Conservation (phyloP, 2,888 invertebrate species). For the Zootermopsis nevadensis region DNA sequence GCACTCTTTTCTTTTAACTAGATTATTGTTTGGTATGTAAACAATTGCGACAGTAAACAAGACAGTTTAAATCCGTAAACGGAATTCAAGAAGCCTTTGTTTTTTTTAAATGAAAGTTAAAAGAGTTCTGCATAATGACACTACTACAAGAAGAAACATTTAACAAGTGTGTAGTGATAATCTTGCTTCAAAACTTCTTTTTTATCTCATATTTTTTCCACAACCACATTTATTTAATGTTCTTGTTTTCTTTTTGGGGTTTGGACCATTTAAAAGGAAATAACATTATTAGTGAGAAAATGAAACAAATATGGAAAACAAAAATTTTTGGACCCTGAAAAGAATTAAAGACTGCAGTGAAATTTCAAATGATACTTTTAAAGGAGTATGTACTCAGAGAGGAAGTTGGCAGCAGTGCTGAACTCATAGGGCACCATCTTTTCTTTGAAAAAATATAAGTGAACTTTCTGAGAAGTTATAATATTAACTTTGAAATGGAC, state of each 20-base stretch:
- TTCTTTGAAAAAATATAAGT: constrained; percentile 40
- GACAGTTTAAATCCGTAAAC: constrained; percentile 30
- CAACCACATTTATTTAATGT: constrained; percentile 45
- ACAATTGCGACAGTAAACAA: constrained; percentile 4
- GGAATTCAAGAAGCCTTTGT: constrained; percentile 30
- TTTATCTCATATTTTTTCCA: constrained; percentile 45
- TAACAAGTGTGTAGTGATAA: constrained; percentile 39
- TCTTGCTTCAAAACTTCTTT: constrained; percentile 44
- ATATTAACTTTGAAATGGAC: constrained; percentile 50
- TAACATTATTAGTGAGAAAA: constrained; percentile 41
- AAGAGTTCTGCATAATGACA: constrained; percentile 28
- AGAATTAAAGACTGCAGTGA: constrained; percentile 49
- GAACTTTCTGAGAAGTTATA: constrained; percentile 49
- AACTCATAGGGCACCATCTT: constrained; percentile 41
- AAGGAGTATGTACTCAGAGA: constrained; percentile 23
- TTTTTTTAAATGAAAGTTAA: constrained; percentile 34
- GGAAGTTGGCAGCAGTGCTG: constrained; percentile 38
- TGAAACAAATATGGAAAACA: constrained; percentile 35
- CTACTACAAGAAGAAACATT: constrained; percentile 24
- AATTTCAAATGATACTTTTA: constrained; percentile 39
- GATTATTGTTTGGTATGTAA: constrained; percentile 22
- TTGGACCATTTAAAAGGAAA: constrained; percentile 47
- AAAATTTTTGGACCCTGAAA: constrained; percentile 48
- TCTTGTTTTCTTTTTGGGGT: constrained; percentile 44
- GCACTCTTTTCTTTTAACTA: constrained; percentile 47